These are phyloP conservation scores for Aphyosemion australe DNA, from an alignment of 2,113 vertebrate genomes.

Conservation along the genomic window DNA sequence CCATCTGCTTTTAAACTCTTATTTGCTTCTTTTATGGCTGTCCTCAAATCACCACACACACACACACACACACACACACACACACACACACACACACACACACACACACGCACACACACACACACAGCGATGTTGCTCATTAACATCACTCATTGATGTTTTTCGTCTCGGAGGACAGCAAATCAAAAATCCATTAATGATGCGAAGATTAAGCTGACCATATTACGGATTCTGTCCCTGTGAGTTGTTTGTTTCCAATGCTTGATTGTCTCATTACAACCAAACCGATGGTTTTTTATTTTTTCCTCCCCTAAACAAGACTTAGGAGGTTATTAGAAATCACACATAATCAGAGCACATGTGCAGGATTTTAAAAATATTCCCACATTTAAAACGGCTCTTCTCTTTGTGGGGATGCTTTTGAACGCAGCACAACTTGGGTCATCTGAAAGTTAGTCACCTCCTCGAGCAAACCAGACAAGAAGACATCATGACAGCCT, in stretches of 20 bases:
- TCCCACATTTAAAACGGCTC: not conserved
- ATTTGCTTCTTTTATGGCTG: constrained; percentile 5
- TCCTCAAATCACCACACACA: not conserved
- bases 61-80: not conserved
- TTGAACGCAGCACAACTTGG: not conserved
- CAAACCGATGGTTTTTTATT: not conserved
- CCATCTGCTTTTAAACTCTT: constrained; percentile 29
- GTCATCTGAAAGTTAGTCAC: not conserved
- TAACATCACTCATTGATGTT: not conserved
- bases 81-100: not conserved
- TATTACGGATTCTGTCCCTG: not conserved
- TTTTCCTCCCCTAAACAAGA: not conserved
- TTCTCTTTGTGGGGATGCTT: too few relatives aligned
- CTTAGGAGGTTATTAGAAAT: not conserved
- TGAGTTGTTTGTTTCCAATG: not conserved
- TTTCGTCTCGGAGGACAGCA: not conserved
- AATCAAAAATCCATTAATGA: constrained; percentile 2
- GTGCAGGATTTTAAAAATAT: not conserved
- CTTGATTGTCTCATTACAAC: not conserved
- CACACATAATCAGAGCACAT: not conserved
- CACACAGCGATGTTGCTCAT: not conserved
- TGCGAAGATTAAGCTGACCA: not conserved
- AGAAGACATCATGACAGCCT: too few relatives aligned
- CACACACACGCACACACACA: not conserved
- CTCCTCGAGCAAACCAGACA: not conserved